Conservation (phyloP, 2,113 vertebrate genomes). For the Mixornis gularis region DNA sequence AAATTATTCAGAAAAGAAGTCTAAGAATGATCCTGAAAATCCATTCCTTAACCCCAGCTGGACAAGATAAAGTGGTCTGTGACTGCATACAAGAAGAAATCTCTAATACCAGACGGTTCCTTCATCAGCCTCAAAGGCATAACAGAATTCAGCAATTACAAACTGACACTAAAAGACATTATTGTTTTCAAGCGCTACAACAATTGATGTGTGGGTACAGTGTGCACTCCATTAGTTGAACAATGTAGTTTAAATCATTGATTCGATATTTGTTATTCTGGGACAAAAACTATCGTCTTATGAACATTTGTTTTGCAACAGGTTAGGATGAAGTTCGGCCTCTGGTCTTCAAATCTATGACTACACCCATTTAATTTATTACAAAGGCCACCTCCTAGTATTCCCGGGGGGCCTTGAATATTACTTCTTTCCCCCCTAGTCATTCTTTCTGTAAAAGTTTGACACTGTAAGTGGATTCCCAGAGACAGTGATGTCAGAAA, state of each 20-base stretch:
- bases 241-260: background rate
- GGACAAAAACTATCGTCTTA: background rate
- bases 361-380: background rate
- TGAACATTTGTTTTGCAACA: background rate
- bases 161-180: background rate
- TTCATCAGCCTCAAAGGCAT: background rate
- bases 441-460: background rate
- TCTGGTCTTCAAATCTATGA: background rate
- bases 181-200: background rate
- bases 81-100: background rate
- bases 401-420: background rate
- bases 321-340: background rate
- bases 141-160: background rate
- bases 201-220: accelerated
- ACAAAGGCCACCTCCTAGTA: background rate
- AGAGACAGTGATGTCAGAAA: background rate
- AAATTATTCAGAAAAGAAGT: background rate
- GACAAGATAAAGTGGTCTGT: background rate
- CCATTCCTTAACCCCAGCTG: background rate
- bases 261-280: background rate
- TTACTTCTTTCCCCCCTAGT: accelerated
- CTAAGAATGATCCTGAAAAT: background rate
- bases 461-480: background rate
- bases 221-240: background rate
- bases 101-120: background rate